These are phyloP conservation scores for Nyctereutes procyonoides DNA, from an alignment of 2,113 vertebrate genomes.

Conservation along the genomic window DNA sequence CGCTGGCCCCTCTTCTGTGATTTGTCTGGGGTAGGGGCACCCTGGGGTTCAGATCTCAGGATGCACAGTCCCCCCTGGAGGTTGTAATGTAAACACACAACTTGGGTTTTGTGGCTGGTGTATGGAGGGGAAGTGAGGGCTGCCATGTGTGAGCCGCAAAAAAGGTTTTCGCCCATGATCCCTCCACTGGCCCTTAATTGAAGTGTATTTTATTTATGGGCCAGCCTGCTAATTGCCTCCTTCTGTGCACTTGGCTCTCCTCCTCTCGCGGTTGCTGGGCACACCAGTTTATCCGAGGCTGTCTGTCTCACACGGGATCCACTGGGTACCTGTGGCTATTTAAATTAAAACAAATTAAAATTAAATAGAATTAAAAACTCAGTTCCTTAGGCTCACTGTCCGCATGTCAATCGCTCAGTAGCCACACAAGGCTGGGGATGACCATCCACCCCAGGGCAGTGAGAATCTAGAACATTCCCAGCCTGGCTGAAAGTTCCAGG, in stretches of 20 bases:
- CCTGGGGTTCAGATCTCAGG: not conserved
- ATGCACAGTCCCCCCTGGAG: fast-evolving
- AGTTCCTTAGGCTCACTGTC: not conserved
- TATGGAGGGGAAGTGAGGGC: not conserved
- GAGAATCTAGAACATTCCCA: not conserved
- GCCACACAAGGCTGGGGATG: not conserved
- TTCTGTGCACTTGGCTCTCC: not conserved
- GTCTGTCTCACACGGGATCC: not conserved
- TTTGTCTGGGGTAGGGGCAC: not conserved
- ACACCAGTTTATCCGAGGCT: not conserved
- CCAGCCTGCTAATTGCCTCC: not conserved
- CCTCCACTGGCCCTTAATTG: not conserved
- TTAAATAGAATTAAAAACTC: not conserved
- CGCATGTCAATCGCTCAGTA: not conserved
- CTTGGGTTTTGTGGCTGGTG: not conserved
- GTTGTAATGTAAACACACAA: not conserved
- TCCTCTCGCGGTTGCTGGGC: not conserved
- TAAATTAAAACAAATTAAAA: not conserved
- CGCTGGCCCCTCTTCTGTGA: not conserved
- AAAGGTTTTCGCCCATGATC: not conserved
- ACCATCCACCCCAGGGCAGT: not conserved
- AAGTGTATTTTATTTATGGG: slow-evolving; percentile 18
- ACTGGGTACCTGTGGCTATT: not conserved
- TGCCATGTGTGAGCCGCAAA: not conserved
- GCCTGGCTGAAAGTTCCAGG: not conserved